These are phyloP conservation scores for Paramacrobiotus metropolitanus DNA, from an alignment of 1,140 invertebrate genomes.

Conservation along the genomic window DNA sequence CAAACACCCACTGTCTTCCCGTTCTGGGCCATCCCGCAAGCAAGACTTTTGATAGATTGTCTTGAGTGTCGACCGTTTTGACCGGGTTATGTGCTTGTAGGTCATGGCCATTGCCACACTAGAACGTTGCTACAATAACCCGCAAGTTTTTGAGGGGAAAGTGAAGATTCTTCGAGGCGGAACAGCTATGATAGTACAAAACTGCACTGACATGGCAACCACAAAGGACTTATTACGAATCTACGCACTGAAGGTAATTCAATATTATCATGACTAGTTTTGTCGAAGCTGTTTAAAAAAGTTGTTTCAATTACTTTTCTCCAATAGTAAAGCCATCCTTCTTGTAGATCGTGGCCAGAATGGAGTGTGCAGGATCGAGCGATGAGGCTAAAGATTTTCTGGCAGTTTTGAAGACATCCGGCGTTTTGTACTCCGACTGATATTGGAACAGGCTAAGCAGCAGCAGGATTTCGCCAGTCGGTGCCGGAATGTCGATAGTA, in stretches of 20 bases:
- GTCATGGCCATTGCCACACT: conserved; percentile 21
- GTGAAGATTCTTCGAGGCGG: conserved; percentile 20
- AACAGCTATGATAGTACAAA: conserved; percentile 17
- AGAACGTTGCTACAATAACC: conserved; percentile 20
- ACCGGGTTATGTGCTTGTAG: conserved; percentile 9
- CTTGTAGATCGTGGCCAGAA: no score
- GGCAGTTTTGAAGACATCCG: no score
- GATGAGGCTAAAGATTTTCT: no score
- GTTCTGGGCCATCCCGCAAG: conserved; percentile 22
- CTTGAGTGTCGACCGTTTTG: neutral
- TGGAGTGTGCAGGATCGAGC: no score
- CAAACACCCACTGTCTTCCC: conserved; percentile 17
- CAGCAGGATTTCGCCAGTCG: no score
- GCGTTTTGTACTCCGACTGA: no score
- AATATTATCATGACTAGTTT: no score
- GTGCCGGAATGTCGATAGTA: no score
- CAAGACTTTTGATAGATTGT: conserved; percentile 7
- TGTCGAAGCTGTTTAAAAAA: no score
- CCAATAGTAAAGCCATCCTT: no score
- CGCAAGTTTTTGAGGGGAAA: conserved; percentile 17
- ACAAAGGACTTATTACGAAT: conserved; percentile 17
- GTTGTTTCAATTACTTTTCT: no score
- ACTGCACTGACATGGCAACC: conserved; percentile 12
- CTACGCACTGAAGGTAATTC: conserved; percentile 14
- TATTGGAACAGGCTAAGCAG: no score